Evolutionary conservation across 2,888 invertebrate genomes (phyloP).

Genomic region (Sinodicranocentrus sp.): DNA sequence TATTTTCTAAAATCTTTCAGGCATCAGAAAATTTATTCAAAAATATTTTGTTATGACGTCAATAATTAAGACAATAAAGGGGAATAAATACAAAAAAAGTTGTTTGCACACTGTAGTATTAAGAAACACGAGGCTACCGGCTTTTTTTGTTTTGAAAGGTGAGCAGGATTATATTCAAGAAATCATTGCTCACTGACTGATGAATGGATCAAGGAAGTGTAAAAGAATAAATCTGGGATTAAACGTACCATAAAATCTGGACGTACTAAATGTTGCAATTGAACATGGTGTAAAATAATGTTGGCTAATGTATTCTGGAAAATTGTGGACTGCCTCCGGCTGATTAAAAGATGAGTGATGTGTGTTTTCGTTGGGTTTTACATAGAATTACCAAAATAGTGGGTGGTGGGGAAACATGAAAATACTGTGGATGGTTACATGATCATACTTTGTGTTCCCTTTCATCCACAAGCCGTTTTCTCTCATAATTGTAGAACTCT

Average conservation of each 20-base stretch:
- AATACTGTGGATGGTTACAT: no score
- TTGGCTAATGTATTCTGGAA: no score
- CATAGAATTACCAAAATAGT: no score
- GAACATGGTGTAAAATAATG: no score
- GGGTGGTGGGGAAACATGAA: no score
- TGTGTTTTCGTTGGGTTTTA: no score
- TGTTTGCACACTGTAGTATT: background rate
- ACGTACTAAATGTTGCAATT: background rate
- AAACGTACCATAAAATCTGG: background rate
- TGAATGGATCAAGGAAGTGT: background rate
- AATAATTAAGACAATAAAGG: background rate
- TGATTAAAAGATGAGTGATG: no score
- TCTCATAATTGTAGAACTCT: no score
- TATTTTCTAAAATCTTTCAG: no score
- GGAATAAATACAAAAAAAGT: background rate
- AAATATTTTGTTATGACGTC: conserved; percentile 7
- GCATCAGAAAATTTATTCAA: background rate
- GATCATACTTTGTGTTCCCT: no score
- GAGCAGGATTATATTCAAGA: background rate
- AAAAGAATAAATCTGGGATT: background rate
- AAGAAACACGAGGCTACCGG: background rate
- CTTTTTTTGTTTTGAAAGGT: background rate
- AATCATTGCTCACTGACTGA: background rate
- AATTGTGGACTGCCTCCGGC: no score
- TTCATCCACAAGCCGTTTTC: no score